Base-by-base conservation (phyloP, 2,113 vertebrate genomes). In the Syngnathus typhle region DNA sequence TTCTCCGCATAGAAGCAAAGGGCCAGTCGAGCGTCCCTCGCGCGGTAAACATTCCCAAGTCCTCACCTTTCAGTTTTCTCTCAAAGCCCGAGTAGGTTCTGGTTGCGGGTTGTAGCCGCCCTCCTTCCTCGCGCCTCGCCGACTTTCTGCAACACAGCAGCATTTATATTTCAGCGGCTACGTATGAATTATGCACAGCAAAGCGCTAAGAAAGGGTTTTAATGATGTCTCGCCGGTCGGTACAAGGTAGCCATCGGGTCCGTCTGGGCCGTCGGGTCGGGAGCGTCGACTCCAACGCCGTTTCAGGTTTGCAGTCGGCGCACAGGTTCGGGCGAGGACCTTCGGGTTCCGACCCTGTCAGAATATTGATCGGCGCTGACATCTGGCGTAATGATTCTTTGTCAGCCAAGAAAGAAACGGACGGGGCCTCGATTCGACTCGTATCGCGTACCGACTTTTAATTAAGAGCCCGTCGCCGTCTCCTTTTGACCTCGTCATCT, bases 101-200 rank as follows among this genome's bases (percentile, higher is more conserved):
- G 1, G 52, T 27, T 23, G 52, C 78, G 62, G 70, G 67, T 32
- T 32, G 66, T 74, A 73, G 72, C 41, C 41, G 27, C 68, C 78
- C 80, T 75, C 64, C 65, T 82, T 58, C 36, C 85, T 75, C 72
- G 73, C 79, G 81, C 79, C 74, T 70, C 27, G 68, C 79, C 74
- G 82, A 87, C 78, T 82, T 89, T 82, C 84, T 82, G 87, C 89
- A 90, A 88, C 85, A 89, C 84, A 38, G 83, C 88, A 87, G 74
- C 92, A 93, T 95, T 92, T 88, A 95, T 95, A 95, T 95, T 95
- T 95, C 91, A 98, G 88, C 84, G 86, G 80, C 79, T 82, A 82
- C 78, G 82, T 90, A 94, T 96, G 92, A 96, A 96, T 95, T 94
- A 96, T 96, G 93, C 92, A 94, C 92, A 89, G 82, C 87, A 89